Evolutionary conservation across 2,113 vertebrate species (phyloP).

Genomic region (Alethe diademata): DNA sequence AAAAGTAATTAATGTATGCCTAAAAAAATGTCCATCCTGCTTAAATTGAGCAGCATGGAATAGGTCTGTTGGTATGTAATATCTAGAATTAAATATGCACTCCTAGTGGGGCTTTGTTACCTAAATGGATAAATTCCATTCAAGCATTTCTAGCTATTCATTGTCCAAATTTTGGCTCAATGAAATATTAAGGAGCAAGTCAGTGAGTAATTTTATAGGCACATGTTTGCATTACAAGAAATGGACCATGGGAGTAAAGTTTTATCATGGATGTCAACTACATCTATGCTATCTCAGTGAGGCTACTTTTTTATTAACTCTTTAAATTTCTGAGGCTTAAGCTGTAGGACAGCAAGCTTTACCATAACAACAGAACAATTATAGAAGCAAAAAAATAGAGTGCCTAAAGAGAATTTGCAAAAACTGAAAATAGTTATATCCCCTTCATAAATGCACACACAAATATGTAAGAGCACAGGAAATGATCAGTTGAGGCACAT

Average conservation of each 20-base stretch:
- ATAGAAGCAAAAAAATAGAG: neutral
- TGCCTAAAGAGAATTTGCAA: neutral
- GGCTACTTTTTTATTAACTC: neutral
- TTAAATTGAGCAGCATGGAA: neutral
- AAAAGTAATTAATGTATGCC: neutral
- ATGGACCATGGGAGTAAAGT: neutral
- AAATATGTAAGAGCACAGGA: neutral
- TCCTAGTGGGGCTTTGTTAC: neutral
- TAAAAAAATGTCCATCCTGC: neutral
- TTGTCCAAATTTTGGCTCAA: neutral
- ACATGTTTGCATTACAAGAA: neutral
- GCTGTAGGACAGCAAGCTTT: neutral
- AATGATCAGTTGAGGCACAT: neutral
- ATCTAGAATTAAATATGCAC: neutral
- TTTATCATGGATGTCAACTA: neutral
- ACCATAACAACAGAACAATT: neutral
- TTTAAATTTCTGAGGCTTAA: neutral
- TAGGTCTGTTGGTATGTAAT: neutral
- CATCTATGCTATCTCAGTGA: neutral
- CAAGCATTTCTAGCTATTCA: neutral
- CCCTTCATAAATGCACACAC: neutral
- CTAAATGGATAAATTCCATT: neutral
- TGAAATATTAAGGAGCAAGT: neutral
- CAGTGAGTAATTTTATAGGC: neutral
- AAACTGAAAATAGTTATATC: neutral